Evolutionary conservation across 2,797 vertebrate species (phyloP).

Genomic region (Semotilus atromaculatus): DNA sequence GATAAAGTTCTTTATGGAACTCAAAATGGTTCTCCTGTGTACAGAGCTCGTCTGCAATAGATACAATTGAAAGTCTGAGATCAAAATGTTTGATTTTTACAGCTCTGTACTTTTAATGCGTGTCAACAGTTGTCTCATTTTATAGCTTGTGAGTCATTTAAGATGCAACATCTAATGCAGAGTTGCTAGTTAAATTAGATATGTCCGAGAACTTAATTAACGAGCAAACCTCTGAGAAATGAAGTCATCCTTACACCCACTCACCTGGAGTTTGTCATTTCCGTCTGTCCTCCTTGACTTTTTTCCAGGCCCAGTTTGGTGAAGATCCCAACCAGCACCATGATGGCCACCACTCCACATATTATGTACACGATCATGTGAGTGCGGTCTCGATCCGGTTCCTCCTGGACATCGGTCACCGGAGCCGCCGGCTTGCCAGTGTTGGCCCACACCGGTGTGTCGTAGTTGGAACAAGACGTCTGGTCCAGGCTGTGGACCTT

Average conservation of each 20-base stretch:
- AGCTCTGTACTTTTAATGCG: background rate
- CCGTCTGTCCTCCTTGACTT: constrained; percentile 86
- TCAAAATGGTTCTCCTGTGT: background rate
- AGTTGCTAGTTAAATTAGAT: background rate
- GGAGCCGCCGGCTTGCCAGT: constrained; percentile 84
- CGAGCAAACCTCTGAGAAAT: background rate
- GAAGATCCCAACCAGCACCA: constrained; percentile 94
- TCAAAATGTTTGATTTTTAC: background rate
- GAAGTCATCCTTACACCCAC: constrained; percentile 35
- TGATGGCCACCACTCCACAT: constrained; percentile 95
- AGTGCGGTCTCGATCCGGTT: constrained; percentile 89
- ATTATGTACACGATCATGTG: constrained; percentile 98
- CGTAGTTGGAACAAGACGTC: constrained; percentile 95
- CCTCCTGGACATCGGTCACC: constrained; percentile 84
- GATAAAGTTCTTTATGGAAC: background rate
- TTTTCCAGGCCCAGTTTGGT: constrained; percentile 94
- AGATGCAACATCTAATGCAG: background rate
- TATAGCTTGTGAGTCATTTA: background rate
- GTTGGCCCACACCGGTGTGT: constrained; percentile 96
- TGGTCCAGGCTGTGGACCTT: constrained; percentile 91
- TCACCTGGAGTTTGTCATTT: constrained; percentile 95
- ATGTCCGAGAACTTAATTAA: background rate
- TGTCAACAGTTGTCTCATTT: background rate
- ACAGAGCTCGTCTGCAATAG: background rate
- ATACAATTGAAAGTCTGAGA: background rate